These are phyloP conservation scores for Leptestheria dahalacensis DNA, from an alignment of 1,140 invertebrate species.

Conservation along the genomic window DNA sequence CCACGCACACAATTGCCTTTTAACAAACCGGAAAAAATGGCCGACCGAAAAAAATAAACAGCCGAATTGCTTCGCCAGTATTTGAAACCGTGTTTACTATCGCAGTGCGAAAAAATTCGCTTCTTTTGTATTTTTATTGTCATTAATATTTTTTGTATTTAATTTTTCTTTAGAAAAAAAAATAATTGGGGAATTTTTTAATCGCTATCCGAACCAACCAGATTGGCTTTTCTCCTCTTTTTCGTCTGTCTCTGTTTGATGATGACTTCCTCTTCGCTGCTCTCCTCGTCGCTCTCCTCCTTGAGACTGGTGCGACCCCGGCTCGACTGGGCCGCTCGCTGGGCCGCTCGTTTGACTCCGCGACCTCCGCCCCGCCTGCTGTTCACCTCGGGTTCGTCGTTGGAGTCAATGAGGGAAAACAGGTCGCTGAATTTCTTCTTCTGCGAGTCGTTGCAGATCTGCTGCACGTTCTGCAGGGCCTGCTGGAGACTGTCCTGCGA, in stretches of 20 bases:
- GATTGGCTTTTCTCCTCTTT: conserved; percentile 60
- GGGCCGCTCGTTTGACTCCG: conserved; percentile 27
- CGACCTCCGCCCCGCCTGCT: conserved; percentile 30
- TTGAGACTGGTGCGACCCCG: conserved; percentile 10
- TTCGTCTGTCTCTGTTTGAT: conserved; percentile 68
- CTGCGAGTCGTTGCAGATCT: conserved; percentile 54
- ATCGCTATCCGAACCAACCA: conserved; percentile 67
- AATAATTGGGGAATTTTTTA: too few relatives aligned
- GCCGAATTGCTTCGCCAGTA: too few relatives aligned
- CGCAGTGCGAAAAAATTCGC: too few relatives aligned
- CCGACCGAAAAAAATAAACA: too few relatives aligned
- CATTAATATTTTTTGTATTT: too few relatives aligned
- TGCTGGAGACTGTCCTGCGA: conserved; percentile 73
- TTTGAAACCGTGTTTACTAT: too few relatives aligned
- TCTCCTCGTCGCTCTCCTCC: conserved; percentile 11
- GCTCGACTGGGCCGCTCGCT: conserved; percentile 21
- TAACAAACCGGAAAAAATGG: too few relatives aligned
- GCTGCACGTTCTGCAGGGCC: conserved; percentile 46
- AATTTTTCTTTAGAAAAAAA: too few relatives aligned
- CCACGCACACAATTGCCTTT: too few relatives aligned
- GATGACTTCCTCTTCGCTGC: conserved; percentile 56
- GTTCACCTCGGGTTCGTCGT: conserved; percentile 47
- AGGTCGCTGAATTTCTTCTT: conserved; percentile 82
- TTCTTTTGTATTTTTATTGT: too few relatives aligned
- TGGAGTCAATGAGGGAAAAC: conserved; percentile 69